Evolutionary conservation across 1,140 invertebrate species (phyloP).

Genomic region (Chrysopa pallens): DNA sequence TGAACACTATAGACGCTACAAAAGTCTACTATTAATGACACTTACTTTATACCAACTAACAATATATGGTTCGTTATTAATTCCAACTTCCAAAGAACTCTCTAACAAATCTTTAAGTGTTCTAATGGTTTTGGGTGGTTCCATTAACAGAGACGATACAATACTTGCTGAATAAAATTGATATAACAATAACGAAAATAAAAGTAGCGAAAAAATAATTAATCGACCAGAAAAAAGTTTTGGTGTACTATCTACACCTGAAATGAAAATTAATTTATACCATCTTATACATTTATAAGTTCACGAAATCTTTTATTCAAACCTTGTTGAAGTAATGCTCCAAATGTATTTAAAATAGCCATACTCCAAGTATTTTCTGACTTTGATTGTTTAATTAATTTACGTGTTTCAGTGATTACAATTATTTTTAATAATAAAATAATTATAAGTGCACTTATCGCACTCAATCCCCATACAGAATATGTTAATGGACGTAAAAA

Average conservation of each 20-base stretch:
- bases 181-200: slow-evolving; percentile 41
- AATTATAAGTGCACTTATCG: slow-evolving; percentile 16
- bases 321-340: slow-evolving; percentile 25
- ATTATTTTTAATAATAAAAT: slow-evolving; percentile 18
- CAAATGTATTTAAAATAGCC: slow-evolving; percentile 21
- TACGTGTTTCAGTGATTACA: slow-evolving; percentile 3
- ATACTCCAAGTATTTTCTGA: slow-evolving; percentile 6
- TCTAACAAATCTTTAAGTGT: slow-evolving; percentile 36
- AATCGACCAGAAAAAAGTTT: slow-evolving; percentile 32
- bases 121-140: slow-evolving; percentile 39
- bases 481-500: slow-evolving; percentile 33
- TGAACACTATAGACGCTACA: no score
- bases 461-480: slow-evolving; percentile 31
- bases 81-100: slow-evolving; percentile 36
- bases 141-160: slow-evolving; percentile 46
- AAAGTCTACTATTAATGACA: neutral
- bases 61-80: slow-evolving; percentile 40
- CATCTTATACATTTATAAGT: slow-evolving; percentile 9
- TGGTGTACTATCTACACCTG: slow-evolving; percentile 13
- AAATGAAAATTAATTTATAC: slow-evolving; percentile 8
- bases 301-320: neutral
- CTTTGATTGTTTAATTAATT: neutral
- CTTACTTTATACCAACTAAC: slow-evolving; percentile 38
- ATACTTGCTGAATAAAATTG: slow-evolving; percentile 59
- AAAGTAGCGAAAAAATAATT: slow-evolving; percentile 33